Base-by-base conservation (phyloP, 2,888 invertebrate species). In the Oscheius sp. region DNA sequence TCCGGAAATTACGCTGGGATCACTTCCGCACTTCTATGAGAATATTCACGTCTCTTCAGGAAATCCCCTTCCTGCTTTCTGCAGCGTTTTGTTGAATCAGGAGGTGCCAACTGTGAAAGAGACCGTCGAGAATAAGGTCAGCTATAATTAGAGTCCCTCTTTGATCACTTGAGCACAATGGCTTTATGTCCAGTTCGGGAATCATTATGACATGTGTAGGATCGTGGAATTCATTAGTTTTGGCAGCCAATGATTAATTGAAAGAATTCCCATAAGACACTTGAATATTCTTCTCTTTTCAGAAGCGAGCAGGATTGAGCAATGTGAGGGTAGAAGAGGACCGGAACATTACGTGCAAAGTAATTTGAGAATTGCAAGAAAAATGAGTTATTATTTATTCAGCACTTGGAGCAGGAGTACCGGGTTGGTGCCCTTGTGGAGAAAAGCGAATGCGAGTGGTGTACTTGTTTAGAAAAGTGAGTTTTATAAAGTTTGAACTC, bases 31-130 rank as follows among this genome's bases (percentile, higher is more conserved):
- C 18, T 61, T 61, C 25, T 61, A 61, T 23, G 49, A 43, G 23
- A 41, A 71, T 23, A 72, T 77, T 29, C 23, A 59, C 16, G 73
- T 79, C 23, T 76, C 74, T 0, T 77, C 79, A 3, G 79, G 79
- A 7, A 76, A 76, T 64, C 79, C 79, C 9, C 76, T 79, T 21
- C 64, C 70, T 9, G 68, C 68, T 9, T 73, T 74, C 41, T 79
- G 79, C 53, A 69, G 59, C 52, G 52, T 59, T 12, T 58, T 77
- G 6, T 64, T 70, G 45, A 64, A 72, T 41, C 66, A 49, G 49
- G 27, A 49, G 25, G 46, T 49, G 25, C 68, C 66, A 27, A 66
- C 52, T 52, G 49, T 23, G 9, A 66, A 27, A 27, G 66, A 66
- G 35, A 18, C 27, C 21, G 27, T 66, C n/a, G 66, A 66, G 52